Evolutionary conservation across 2,113 vertebrate genomes (phyloP), one percentile per base, ranked within the genome.

Genomic region (Sapajus apella): DNA sequence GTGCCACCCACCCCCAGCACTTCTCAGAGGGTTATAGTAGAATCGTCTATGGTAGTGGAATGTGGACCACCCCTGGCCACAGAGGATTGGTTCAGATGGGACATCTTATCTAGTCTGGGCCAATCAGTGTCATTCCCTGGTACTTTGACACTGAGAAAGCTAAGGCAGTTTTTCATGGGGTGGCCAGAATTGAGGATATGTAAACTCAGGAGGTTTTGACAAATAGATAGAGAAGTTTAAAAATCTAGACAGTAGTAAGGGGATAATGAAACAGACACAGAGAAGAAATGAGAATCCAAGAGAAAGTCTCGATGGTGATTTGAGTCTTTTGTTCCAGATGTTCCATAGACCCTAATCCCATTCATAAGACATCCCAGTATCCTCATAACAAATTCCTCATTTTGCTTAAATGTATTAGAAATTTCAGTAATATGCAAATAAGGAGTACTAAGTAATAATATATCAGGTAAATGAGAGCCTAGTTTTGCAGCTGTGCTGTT

Each of bases 391-490:
- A 95, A 90, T 73, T 64, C 68, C 27, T 1, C 43, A 25, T 87
- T 90, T 95, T 97, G 79, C 81, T 91, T 87, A 75, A 86, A 84
- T 16, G 87, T 75, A 56, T 90, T n/a, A 72, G 35, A 91, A 87
- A 87, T 90, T 75, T 81, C 55, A 81, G 35, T 70, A 84, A n/a
- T 30, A 30, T 79, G 70, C 76, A 94, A 45, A 43, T 14, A 52
- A 82, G 55, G 75, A 95, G 32, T 40, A 52, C 32, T 88, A 27
- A 91, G 47, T 80, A 50, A 91, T 66, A 45, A 45, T 45, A 17
- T 23, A 11, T 82, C 52, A 89, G 58, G 79, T 91, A 93, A 88
- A 84, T 55, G 37, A 85, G 20, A 94, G 12, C n/a, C 55, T 83
- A 37, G n/a, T 72, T 90, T 64, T 76, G 20, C 82, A 91, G 73